These are phyloP conservation scores for Turnix velox DNA, from an alignment of 2,113 vertebrate species.

Conservation along the genomic window DNA sequence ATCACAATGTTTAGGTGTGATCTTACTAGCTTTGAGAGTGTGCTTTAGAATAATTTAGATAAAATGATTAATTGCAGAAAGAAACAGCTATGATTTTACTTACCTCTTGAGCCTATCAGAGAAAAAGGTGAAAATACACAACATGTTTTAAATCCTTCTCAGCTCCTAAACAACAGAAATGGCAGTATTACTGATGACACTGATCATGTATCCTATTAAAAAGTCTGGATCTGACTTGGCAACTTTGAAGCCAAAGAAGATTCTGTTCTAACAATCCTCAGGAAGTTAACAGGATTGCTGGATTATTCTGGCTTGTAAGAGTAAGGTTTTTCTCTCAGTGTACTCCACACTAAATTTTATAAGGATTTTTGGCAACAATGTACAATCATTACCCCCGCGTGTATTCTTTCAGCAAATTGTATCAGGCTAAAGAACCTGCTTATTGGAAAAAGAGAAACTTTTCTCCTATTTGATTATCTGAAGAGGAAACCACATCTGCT, in stretches of 20 bases:
- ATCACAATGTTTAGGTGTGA: neutral
- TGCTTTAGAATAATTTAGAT: neutral
- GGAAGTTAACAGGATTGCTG: neutral
- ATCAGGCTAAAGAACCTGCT: neutral
- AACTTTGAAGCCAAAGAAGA: neutral
- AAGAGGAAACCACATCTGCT: neutral
- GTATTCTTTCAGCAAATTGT: neutral
- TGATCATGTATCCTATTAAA: neutral
- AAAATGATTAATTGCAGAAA: neutral
- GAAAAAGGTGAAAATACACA: conserved; percentile 41
- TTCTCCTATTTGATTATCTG: neutral
- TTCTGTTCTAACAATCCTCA: neutral
- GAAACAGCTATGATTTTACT: neutral
- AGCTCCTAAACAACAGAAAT: conserved; percentile 27
- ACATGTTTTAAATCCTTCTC: conserved; percentile 14
- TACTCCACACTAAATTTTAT: neutral
- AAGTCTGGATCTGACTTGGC: neutral
- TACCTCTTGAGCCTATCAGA: conserved; percentile 3
- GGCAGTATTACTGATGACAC: neutral
- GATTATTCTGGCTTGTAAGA: neutral
- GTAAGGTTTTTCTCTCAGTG: neutral
- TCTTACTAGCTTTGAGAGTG: neutral
- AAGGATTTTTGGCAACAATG: neutral
- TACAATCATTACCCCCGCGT: neutral
- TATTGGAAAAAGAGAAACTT: neutral